Base-by-base conservation (phyloP, 2,113 vertebrate genomes). In the Orycteropus afer region DNA sequence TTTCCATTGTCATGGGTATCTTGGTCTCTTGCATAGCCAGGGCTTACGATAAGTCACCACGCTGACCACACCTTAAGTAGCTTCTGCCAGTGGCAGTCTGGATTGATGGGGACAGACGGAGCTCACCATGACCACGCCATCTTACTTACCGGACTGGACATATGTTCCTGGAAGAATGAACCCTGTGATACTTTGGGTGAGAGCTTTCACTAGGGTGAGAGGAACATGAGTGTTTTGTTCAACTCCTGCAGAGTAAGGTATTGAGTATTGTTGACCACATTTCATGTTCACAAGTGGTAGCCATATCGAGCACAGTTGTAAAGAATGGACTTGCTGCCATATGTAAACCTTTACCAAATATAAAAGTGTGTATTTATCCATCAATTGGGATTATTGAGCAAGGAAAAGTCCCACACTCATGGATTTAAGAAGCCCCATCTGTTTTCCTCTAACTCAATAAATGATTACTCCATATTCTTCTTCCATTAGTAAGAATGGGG, bases 91-190 rank as follows among this genome's bases (percentile, higher is more conserved):
- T 99, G 99, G 99, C 99, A 99, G 97, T 99, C 99, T 3, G 98
- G 98, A 15, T 94, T 99, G 80, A 97, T 98, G 87, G 98, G 99
- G 37, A 98, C 97, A 88, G 98, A 99, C 10, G 99, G 99, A 25
- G 98, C 97, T 1, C 99, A 98, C 40, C 99, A 99, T 13, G 99
- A 99, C 97, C 99, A 99, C 1, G 99, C 99, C 95, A 99, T 99
- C 97, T 98, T 99, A 40, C 98, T 99, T 51, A 99, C 99, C 0
- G 99, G 99, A 55, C 97, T 99, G 27, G 99, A 99, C 95, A 99
- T 99, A 96, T 99, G 99, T 95, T 99, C 99, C 45, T 99, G 99
- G 99, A 99, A 99, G 97, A 99, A 99, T 63, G 99, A 99, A 67
- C 99, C 99, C 17, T 99, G 99, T 90, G 99, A 99, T 84, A 99